Conservation (phyloP, 2,888 invertebrate genomes). For the Chrysopilus asiliformis region DNA sequence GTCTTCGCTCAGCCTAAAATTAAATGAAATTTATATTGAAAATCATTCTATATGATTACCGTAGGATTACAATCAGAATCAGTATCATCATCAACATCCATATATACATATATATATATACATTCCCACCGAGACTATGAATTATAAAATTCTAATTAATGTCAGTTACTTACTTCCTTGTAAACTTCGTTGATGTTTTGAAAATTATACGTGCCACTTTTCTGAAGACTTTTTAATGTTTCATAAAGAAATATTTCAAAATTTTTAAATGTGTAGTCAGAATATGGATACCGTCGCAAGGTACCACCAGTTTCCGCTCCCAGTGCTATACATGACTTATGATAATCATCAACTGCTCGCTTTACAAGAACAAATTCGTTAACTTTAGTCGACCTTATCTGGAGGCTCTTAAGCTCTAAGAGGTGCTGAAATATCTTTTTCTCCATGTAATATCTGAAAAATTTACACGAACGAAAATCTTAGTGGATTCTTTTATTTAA, state of each 20-base stretch:
- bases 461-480: too few species aligned
- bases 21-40: not conserved
- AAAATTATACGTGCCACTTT: slow-evolving; percentile 49
- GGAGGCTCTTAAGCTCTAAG: slow-evolving; percentile 78
- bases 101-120: not conserved
- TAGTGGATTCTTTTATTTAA: too few species aligned
- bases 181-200: slow-evolving; percentile 49
- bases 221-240: slow-evolving; percentile 64
- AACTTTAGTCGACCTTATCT: slow-evolving; percentile 78
- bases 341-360: slow-evolving; percentile 71
- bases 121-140: not conserved
- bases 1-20: slow-evolving; percentile 34
- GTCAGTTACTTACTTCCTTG: slow-evolving; percentile 45
- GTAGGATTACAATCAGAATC: too few species aligned
- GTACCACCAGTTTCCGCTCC: slow-evolving; percentile 38
- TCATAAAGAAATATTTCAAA: slow-evolving; percentile 85
- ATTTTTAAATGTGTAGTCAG: slow-evolving; percentile 56
- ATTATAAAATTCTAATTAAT: too few species aligned
- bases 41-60: not conserved
- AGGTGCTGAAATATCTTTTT: slow-evolving; percentile 86
- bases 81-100: too few species aligned
- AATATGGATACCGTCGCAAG: slow-evolving; percentile 47
- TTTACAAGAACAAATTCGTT: slow-evolving; percentile 82
- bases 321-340: slow-evolving; percentile 56
- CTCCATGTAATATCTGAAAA: slow-evolving; percentile 71